A percentile compares a stretch with the other conserved stretches of the same genome.
Conservation (phyloP, 1,140 invertebrate genomes). For the Saxidomus purpurata region DNA sequence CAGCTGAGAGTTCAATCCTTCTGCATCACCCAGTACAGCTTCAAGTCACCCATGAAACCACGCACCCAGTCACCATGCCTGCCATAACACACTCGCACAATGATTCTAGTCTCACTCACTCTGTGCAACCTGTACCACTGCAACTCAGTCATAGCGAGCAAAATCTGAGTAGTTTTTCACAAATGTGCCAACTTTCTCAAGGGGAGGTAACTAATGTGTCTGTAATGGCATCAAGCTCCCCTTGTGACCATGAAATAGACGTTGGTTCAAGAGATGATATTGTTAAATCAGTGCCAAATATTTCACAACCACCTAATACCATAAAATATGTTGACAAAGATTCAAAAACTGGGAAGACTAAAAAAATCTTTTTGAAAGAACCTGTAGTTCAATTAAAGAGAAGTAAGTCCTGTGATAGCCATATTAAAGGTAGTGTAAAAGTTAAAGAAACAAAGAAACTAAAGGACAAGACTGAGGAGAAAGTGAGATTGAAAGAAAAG, state of each 20-base stretch:
- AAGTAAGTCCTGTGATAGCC: neutral
- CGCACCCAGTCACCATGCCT: conserved; percentile 60
- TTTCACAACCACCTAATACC: neutral
- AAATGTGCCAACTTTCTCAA: conserved; percentile 62
- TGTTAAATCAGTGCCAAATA: conserved; percentile 28
- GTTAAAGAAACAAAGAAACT: neutral
- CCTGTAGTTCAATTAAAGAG: conserved; percentile 16
- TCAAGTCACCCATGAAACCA: conserved; percentile 68
- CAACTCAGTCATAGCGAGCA: conserved; percentile 5
- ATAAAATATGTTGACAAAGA: neutral
- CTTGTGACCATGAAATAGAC: conserved; percentile 56
- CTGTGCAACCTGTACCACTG: conserved; percentile 37
- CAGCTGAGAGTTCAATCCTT: conserved; percentile 65
- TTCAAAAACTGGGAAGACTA: neutral
- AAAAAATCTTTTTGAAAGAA: conserved; percentile 11
- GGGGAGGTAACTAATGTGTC: conserved; percentile 63
- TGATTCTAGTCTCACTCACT: conserved; percentile 61
- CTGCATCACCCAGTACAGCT: conserved; percentile 71
- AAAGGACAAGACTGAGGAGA: neutral
- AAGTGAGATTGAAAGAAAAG: conserved; percentile 5
- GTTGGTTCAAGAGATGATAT: conserved; percentile 56
- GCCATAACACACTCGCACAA: conserved; percentile 66
- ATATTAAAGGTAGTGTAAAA: neutral
- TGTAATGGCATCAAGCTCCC: conserved; percentile 50
- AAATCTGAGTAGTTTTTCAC: conserved; percentile 21